phyloP scores from a whole-genome alignment of 2,797 vertebrate species.

The Coccyzus lansbergi region DNA sequence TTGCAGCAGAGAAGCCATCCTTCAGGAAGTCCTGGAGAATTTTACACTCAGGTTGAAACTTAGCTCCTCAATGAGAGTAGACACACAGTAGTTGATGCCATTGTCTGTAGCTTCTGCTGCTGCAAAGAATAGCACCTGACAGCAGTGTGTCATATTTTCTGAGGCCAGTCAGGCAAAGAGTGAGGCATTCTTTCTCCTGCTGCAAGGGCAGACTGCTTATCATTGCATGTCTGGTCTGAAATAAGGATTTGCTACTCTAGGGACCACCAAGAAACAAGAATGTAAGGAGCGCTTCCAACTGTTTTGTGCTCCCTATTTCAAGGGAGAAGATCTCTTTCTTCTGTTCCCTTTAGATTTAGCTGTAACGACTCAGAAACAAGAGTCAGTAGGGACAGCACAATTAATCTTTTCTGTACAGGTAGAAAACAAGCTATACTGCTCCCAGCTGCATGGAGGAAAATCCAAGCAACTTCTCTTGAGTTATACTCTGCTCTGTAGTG shows the following conservation, averaged over 20 bases:
- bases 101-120: neutral
- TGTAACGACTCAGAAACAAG: neutral
- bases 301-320: neutral
- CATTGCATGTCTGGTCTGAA: neutral
- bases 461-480: neutral
- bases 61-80: fast-evolving
- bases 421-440: neutral
- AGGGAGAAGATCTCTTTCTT: neutral
- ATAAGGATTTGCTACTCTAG: neutral
- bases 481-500: neutral
- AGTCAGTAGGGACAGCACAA: neutral
- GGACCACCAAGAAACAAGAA: neutral
- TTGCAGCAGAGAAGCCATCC: neutral
- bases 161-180: neutral
- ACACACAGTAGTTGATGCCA: fast-evolving
- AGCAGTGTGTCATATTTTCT: neutral
- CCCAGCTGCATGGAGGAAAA: neutral
- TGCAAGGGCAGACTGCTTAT: neutral
- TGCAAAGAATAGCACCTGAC: neutral
- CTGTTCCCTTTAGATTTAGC: neutral
- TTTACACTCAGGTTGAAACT: neutral
- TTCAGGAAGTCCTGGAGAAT: too few species aligned
- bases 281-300: neutral
- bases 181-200: neutral
- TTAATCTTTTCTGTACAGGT: neutral